These are phyloP conservation scores for Panulirus ornatus DNA, from an alignment of 1,140 invertebrate species.

Conservation along the genomic window DNA sequence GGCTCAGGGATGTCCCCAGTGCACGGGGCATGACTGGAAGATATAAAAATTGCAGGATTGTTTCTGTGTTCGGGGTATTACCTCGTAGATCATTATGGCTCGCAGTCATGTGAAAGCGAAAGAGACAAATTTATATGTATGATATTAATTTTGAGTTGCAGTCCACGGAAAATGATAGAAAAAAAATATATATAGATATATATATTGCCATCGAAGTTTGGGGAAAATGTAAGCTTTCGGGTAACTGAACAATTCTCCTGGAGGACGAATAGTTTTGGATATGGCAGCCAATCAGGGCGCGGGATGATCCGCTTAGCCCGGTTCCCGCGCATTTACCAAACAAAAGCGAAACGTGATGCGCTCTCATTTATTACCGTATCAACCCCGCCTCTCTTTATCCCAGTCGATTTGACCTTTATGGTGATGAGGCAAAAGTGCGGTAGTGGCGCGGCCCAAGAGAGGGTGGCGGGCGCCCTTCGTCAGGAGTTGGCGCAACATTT, in stretches of 20 bases:
- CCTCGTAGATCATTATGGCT: too few species aligned
- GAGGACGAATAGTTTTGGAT: not conserved
- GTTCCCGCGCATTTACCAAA: slow-evolving; percentile 70
- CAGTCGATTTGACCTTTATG: slow-evolving; percentile 16
- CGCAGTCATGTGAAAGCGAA: too few species aligned
- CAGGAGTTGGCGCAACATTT: slow-evolving; percentile 42
- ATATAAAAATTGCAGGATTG: too few species aligned
- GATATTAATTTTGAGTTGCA: too few species aligned
- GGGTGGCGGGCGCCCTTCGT: not conserved
- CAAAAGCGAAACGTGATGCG: slow-evolving; percentile 71
- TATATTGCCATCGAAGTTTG: too few species aligned
- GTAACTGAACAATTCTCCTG: not conserved
- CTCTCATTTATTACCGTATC: slow-evolving; percentile 37
- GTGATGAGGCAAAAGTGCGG: not conserved
- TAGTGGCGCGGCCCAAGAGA: not conserved
- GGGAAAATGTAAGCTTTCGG: not conserved
- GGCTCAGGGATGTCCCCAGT: too few species aligned
- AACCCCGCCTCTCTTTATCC: not conserved
- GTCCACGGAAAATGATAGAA: too few species aligned
- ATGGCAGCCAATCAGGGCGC: slow-evolving; percentile 56
- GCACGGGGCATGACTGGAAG: too few species aligned
- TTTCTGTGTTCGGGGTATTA: too few species aligned
- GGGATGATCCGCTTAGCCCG: slow-evolving; percentile 67
- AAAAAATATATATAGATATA: too few species aligned
- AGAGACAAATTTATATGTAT: too few species aligned